phyloP scores from a whole-genome alignment of 2,113 vertebrate genomes.

The Chroicocephalus ridibundus region DNA sequence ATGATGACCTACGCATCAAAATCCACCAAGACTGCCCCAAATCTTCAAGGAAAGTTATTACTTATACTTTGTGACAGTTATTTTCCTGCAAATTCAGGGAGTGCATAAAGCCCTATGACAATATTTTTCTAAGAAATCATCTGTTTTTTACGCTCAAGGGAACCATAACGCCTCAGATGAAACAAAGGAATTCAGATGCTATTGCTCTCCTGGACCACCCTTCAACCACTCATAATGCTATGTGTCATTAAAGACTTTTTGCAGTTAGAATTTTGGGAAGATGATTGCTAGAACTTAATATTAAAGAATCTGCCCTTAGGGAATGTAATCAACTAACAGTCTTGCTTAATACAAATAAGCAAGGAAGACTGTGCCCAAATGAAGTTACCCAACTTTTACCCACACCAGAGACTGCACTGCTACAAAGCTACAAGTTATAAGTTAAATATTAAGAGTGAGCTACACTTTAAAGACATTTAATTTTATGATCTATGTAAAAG shows the following conservation, averaged over 20 bases:
- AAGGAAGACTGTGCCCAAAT: neutral
- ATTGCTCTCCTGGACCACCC: neutral
- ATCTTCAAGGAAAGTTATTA: neutral
- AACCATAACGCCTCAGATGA: neutral
- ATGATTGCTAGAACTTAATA: neutral
- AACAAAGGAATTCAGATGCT: neutral
- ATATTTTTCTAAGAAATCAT: neutral
- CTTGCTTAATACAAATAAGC: neutral
- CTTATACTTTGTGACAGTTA: neutral
- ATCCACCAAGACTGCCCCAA: neutral
- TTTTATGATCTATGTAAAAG: neutral
- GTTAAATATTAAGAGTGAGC: neutral
- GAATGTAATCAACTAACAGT: neutral
- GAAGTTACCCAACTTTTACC: neutral
- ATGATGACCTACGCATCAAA: neutral
- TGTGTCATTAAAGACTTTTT: neutral
- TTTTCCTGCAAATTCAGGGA: neutral
- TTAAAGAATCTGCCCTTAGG: neutral
- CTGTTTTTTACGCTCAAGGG: neutral
- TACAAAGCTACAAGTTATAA: neutral
- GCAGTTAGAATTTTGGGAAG: neutral
- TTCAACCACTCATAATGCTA: neutral
- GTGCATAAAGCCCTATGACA: neutral
- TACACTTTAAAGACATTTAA: neutral
- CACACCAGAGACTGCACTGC: neutral